A percentile compares a stretch with the other conserved stretches of the same genome.
Conservation (phyloP, 1,140 invertebrate species). For the Lethrus apterus region DNA sequence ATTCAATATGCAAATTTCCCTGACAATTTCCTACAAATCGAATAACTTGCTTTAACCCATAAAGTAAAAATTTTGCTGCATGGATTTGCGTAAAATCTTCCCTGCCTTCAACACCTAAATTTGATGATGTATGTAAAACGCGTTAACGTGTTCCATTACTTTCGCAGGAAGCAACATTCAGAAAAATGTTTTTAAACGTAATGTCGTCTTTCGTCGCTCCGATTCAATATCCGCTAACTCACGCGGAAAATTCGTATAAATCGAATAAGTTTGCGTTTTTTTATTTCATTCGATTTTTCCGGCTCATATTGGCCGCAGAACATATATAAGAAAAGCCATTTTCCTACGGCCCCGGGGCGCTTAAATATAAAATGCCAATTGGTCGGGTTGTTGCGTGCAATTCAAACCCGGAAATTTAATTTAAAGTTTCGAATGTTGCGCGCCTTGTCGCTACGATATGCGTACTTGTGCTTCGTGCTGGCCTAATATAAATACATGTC, state of each 20-base stretch:
- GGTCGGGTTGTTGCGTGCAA: conserved; percentile 37
- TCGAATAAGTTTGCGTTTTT: conserved; percentile 36
- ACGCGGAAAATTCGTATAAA: conserved; percentile 33
- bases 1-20: too few relatives aligned
- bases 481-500: conserved; percentile 33
- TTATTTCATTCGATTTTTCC: conserved; percentile 29
- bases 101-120: too few relatives aligned
- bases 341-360: conserved; percentile 23
- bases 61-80: too few relatives aligned
- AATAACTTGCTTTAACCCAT: too few relatives aligned
- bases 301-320: conserved; percentile 27
- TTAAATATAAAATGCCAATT: conserved; percentile 36
- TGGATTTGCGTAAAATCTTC: too few relatives aligned
- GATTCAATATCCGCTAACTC: conserved; percentile 33
- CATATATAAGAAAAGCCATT: conserved; percentile 32
- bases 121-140: too few relatives aligned
- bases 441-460: too few relatives aligned
- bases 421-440: conserved; percentile 36
- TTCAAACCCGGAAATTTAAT: conserved; percentile 41
- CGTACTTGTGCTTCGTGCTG: conserved; percentile 24
- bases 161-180: too few relatives aligned
- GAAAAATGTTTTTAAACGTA: too few relatives aligned
- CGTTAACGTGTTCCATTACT: too few relatives aligned
- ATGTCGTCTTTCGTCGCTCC: conserved; percentile 16
- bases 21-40: too few relatives aligned